Base-by-base conservation (phyloP, 92 coral and sea anemone genomes). In the Porites evermanni region DNA sequence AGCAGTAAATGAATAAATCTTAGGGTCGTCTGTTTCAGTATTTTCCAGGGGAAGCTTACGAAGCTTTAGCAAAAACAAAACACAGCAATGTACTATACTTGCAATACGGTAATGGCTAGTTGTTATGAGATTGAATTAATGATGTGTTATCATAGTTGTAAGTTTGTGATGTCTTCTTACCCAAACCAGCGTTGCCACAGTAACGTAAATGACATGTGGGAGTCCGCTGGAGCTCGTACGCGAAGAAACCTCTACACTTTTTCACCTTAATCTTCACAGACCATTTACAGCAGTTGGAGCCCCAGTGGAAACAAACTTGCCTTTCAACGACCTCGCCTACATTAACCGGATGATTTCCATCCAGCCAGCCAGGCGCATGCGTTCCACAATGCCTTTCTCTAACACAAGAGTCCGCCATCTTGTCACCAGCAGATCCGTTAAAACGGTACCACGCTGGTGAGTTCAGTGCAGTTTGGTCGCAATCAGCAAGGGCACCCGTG, bases 301-400 rank as follows among this genome's bases (percentile, higher is more conserved):
- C 53, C 87, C 87, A 88, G 72, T 88, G 78, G 56, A 81, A 88
- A 72, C 91, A 89, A 12, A 84, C 92, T 73, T 70, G 56, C 12
- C 92, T 72, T 19, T 64, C 80, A 19, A 89, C 89, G 64, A 81
- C 67, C 18, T 78, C 78, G 14, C 88, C 78, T n/a, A 50, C 83
- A 29, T 64, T 76, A 2, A 83, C 64, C 16, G 95, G 95, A 86
- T 82, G 95, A 16, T 70, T 26, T 11, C 93, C 93, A 5, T 81
- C 75, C 44, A 89, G 24, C 93, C 93, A 92, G 3, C 92, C 92
- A 12, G 95, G 81, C 21, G 92, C 89, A 77, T 77, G 90, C 17
- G 95, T 92, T 52, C 95, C 92, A 67, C 92, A 89, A 81, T 74
- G 92, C 19, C 11, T 21, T 66, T 52, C 52, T 6, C 61, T 51